Percentiles rank a stretch among this genome's conserved stretches.
Evolutionary conservation across 2,113 vertebrate species (phyloP).

Genomic region (Rhombomys opimus): DNA sequence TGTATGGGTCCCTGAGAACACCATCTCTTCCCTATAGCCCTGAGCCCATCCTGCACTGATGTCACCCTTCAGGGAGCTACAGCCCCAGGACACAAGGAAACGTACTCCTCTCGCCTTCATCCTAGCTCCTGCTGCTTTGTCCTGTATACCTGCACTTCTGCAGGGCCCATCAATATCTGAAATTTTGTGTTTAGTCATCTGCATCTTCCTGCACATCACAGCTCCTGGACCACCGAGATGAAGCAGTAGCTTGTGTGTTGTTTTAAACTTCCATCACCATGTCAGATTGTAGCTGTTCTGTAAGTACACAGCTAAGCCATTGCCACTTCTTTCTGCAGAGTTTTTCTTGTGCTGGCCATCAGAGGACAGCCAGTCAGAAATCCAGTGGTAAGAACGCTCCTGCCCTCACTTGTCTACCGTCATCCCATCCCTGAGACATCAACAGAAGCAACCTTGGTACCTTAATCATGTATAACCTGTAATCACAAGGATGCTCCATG

Average conservation of each 20-base stretch:
- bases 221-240: not conserved
- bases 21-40: not conserved
- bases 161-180: not conserved
- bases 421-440: not conserved
- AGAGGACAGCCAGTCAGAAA: not conserved
- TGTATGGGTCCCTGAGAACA: not conserved
- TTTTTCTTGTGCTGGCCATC: not conserved
- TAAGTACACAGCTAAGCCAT: not conserved
- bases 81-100: fast-evolving
- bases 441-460: not conserved
- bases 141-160: not conserved
- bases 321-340: not conserved
- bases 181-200: not conserved
- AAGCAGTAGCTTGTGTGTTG: not conserved
- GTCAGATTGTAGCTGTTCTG: not conserved
- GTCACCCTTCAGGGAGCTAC: not conserved
- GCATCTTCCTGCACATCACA: not conserved
- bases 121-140: not conserved
- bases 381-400: not conserved
- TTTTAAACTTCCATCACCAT: not conserved
- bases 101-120: not conserved
- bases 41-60: not conserved
- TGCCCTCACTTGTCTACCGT: not conserved
- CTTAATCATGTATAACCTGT: not conserved
- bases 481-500: not conserved